Evolutionary conservation across 2,888 invertebrate genomes (phyloP).

Genomic region (Apotomis capreana): DNA sequence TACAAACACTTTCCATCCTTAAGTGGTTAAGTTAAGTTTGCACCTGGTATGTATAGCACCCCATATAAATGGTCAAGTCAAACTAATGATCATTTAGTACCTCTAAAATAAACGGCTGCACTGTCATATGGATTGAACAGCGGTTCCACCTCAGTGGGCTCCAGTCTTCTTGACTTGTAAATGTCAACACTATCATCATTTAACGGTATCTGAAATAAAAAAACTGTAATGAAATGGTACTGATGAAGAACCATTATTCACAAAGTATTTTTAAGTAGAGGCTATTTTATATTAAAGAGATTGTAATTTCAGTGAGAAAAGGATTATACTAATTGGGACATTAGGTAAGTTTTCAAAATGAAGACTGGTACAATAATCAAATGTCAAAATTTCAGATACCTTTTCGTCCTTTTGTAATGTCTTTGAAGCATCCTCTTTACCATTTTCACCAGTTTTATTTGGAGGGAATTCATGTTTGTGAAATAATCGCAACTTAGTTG

Average conservation of each 20-base stretch:
- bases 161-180: not conserved
- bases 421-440: not conserved
- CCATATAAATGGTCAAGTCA: too few species aligned
- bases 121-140: slow-evolving; percentile 3
- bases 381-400: not conserved
- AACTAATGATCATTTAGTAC: not conserved
- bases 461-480: not conserved
- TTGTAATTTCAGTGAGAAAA: too few species aligned
- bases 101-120: slow-evolving; percentile 8
- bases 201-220: not conserved
- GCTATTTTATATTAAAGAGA: too few species aligned
- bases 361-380: too few species aligned
- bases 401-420: not conserved
- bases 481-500: not conserved
- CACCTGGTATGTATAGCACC: too few species aligned
- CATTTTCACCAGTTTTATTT: not conserved
- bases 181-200: not conserved
- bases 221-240: not conserved
- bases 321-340: too few species aligned
- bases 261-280: too few species aligned
- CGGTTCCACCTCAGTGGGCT: not conserved
- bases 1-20: too few species aligned
- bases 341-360: too few species aligned
- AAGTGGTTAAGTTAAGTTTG: too few species aligned
- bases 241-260: too few species aligned